phyloP scores from a whole-genome alignment of 2,888 invertebrate species.

The Dolichomitus sp. region DNA sequence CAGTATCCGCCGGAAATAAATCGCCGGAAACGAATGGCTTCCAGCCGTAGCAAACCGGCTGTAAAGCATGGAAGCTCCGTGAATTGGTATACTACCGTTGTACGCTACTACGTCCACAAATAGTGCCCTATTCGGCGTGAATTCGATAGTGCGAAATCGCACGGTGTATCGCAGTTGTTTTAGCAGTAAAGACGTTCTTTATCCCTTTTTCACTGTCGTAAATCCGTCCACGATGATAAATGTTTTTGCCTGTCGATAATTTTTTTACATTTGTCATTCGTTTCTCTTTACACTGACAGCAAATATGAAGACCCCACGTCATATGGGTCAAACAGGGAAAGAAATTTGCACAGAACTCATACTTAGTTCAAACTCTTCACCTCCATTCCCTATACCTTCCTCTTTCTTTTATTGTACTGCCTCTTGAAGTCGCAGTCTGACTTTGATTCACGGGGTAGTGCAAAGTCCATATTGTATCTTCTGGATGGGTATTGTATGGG shows the following conservation, averaged over 20 bases:
- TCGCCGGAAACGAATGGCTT: conserved; percentile 70
- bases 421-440: background rate
- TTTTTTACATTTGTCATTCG: background rate
- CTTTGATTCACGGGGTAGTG: background rate
- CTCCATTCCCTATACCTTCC: background rate
- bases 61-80: conserved; percentile 54
- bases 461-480: background rate
- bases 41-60: conserved; percentile 61
- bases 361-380: background rate
- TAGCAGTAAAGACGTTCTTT: conserved; percentile 34
- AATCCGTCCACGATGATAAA: conserved; percentile 31
- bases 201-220: conserved; percentile 42
- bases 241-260: conserved; percentile 40
- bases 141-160: conserved; percentile 41
- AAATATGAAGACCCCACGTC: background rate
- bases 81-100: background rate
- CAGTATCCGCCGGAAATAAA: conserved; percentile 69
- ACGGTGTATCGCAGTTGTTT: conserved; percentile 14
- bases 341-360: background rate
- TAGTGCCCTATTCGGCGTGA: conserved; percentile 39
- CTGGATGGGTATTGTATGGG: background rate
- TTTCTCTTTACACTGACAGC: background rate
- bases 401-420: background rate
- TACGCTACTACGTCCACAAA: conserved; percentile 21
- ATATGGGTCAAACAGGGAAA: background rate